phyloP scores from a whole-genome alignment of 2,113 vertebrate genomes.

The Paralichthys olivaceus region DNA sequence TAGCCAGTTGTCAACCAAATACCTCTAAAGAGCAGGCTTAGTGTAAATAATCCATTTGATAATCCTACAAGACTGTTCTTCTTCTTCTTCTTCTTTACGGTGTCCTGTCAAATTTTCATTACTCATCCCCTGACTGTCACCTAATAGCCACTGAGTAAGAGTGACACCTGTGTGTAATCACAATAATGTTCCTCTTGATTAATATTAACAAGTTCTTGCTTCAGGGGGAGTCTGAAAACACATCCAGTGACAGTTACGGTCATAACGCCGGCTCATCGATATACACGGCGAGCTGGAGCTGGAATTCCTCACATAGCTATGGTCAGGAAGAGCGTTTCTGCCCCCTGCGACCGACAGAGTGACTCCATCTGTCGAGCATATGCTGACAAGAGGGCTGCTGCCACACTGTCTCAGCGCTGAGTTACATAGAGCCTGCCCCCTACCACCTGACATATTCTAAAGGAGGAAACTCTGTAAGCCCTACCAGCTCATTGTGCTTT shows the following conservation, averaged over 20 bases:
- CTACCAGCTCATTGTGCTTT: conserved; percentile 70
- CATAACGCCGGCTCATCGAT: conserved; percentile 34
- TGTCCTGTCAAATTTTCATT: conserved; percentile 20
- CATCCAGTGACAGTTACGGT: conserved; percentile 35
- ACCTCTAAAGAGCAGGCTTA: conserved; percentile 27
- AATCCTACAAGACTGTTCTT: conserved; percentile 1
- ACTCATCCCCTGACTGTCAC: conserved; percentile 14
- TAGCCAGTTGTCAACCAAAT: conserved; percentile 17
- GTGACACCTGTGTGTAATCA: conserved; percentile 34
- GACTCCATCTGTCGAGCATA: conserved; percentile 71
- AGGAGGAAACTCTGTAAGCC: conserved; percentile 66
- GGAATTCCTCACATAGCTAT: conserved; percentile 70
- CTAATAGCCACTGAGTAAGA: conserved; percentile 17
- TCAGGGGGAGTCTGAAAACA: conserved; percentile 26
- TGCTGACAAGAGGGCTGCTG: conserved; percentile 64
- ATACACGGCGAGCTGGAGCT: conserved; percentile 27
- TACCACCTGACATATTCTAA: conserved; percentile 70
- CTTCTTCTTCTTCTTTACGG: conserved; percentile 4
- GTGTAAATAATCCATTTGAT: conserved; percentile 8
- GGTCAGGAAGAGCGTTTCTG: conserved; percentile 58
- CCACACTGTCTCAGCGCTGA: conserved; percentile 63
- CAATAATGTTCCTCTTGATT: conserved; percentile 32
- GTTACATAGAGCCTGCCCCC: conserved; percentile 42
- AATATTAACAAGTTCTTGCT: conserved; percentile 42
- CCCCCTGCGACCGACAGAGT: conserved; percentile 61